These are phyloP conservation scores for Helicoverpa armigera DNA, from an alignment of 1,140 invertebrate species.

Conservation along the genomic window DNA sequence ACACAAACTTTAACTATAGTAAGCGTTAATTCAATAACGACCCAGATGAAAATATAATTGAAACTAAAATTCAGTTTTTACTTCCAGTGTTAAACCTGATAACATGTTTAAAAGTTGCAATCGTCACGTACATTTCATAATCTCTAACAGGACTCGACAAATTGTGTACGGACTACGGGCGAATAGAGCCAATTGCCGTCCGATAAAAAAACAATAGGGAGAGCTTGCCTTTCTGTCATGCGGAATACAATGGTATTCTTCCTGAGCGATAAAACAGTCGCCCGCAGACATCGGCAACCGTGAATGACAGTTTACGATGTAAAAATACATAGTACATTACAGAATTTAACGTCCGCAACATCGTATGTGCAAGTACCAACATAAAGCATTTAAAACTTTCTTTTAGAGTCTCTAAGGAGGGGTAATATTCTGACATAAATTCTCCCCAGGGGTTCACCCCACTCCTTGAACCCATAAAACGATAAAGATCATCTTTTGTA, in stretches of 20 bases:
- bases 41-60: background rate
- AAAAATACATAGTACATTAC: conserved; percentile 55
- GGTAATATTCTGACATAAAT: conserved; percentile 71
- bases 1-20: background rate
- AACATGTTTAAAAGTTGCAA: background rate
- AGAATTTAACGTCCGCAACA: conserved; percentile 56
- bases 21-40: background rate
- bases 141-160: conserved; percentile 46
- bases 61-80: background rate
- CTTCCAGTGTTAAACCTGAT: background rate
- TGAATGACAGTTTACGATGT: conserved; percentile 56
- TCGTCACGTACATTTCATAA: conserved; percentile 29
- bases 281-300: conserved; percentile 52
- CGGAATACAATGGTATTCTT: conserved; percentile 50
- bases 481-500: conserved; percentile 79
- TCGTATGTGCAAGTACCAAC: conserved; percentile 62
- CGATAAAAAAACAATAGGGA: conserved; percentile 52
- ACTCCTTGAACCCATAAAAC: conserved; percentile 71
- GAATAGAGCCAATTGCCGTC: conserved; percentile 45
- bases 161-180: conserved; percentile 43
- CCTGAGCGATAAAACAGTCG: conserved; percentile 52
- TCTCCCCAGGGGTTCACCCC: conserved; percentile 64
- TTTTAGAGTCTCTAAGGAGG: conserved; percentile 67
- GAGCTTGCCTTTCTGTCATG: conserved; percentile 44
- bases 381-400: conserved; percentile 75